Evolutionary conservation across 2,797 vertebrate genomes (phyloP).

Genomic region (Buphagus erythrorhynchus): DNA sequence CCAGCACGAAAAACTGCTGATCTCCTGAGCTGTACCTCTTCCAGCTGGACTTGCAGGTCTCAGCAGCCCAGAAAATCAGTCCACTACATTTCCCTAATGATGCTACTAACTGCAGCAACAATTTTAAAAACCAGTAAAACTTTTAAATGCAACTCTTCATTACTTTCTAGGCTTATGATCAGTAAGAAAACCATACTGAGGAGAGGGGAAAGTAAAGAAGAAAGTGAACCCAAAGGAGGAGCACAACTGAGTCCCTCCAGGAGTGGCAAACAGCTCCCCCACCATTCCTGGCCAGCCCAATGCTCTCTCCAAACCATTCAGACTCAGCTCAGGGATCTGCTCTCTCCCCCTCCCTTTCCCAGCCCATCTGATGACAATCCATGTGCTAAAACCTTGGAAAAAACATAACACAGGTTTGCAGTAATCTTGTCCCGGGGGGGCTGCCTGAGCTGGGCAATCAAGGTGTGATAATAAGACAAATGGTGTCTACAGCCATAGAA

Average conservation of each 20-base stretch:
- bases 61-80: neutral
- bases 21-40: neutral
- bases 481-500: rapidly evolving
- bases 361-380: neutral
- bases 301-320: neutral
- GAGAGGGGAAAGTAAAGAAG: neutral
- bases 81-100: rapidly evolving
- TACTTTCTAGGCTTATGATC: neutral
- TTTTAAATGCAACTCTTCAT: neutral
- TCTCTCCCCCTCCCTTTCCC: neutral
- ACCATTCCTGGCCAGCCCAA: neutral
- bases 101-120: no score
- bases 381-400: neutral
- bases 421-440: no score
- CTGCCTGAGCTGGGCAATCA: neutral
- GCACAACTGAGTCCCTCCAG: neutral
- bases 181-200: neutral
- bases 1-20: neutral
- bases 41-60: neutral
- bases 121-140: neutral
- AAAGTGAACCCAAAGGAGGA: neutral
- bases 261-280: neutral
- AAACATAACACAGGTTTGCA: rapidly evolving
- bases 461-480: neutral
- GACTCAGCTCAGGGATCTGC: rapidly evolving